These are phyloP conservation scores for Drosophila borborema DNA, from an alignment of 2,888 invertebrate species.

Conservation along the genomic window DNA sequence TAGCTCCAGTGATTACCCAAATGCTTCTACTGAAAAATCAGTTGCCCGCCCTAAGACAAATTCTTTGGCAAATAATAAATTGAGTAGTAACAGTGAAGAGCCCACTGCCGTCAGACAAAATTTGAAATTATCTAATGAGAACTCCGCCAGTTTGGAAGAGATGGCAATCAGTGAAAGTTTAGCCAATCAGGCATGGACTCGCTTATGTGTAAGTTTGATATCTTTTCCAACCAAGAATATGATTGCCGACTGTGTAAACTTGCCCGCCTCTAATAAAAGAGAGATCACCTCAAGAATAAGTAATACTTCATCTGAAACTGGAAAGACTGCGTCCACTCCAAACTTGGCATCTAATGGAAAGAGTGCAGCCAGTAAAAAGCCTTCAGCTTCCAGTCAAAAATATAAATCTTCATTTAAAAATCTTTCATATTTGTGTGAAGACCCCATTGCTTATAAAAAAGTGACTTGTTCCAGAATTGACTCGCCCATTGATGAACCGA, in stretches of 20 bases:
- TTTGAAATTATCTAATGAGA: background rate
- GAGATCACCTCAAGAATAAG: background rate
- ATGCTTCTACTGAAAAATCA: background rate
- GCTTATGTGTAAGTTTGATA: background rate
- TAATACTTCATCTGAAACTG: background rate
- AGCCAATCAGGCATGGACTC: background rate
- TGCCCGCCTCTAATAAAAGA: background rate
- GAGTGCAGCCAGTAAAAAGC: background rate
- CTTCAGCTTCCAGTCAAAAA: background rate
- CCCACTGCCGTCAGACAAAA: background rate
- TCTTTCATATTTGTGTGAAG: background rate
- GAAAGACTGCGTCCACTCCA: background rate
- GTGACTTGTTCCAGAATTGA: background rate
- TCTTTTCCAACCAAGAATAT: background rate
- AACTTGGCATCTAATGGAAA: background rate
- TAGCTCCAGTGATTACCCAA: background rate
- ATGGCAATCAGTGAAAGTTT: background rate
- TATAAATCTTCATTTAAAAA: background rate
- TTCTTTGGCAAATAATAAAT: background rate
- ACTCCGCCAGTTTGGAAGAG: background rate
- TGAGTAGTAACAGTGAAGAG: background rate
- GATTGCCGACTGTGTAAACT: background rate
- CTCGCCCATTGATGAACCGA: background rate
- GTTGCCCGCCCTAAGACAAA: background rate
- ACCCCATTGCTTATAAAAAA: background rate